Conservation (phyloP, 2,797 vertebrate species). For the Halcyon leucocephala region DNA sequence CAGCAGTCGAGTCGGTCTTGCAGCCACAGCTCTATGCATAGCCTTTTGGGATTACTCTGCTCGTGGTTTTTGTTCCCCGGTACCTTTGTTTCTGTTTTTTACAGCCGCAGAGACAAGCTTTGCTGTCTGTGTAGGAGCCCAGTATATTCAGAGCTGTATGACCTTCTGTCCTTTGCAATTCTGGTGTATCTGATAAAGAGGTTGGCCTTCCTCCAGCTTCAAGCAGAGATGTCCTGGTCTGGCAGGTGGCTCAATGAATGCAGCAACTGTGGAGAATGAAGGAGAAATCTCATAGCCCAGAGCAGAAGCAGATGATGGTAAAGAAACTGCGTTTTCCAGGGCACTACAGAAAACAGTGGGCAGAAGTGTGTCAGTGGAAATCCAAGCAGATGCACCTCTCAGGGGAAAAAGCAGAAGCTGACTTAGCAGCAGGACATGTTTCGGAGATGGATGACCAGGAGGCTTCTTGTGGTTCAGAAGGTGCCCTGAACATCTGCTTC, state of each 20-base stretch:
- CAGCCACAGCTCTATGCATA: rapidly evolving
- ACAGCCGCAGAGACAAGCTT: not conserved
- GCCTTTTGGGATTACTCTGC: not conserved
- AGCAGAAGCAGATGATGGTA: not conserved
- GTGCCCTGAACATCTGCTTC: not conserved
- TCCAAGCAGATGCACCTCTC: not conserved
- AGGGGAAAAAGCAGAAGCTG: not conserved
- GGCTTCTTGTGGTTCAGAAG: not conserved
- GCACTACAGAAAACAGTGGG: not conserved
- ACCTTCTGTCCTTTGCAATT: not conserved
- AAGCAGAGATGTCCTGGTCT: not conserved
- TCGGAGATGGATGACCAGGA: not conserved
- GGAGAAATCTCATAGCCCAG: not conserved
- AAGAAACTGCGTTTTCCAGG: not conserved
- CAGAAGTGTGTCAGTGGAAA: not conserved
- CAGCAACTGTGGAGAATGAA: not conserved
- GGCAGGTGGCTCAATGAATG: not conserved
- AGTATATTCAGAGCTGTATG: not conserved
- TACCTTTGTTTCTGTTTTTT: not conserved
- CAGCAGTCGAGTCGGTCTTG: rapidly evolving
- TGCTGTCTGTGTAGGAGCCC: not conserved
- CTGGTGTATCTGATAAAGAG: not conserved
- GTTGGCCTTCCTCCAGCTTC: not conserved
- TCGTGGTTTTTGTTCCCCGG: not conserved
- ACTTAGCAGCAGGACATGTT: not conserved